phyloP scores from a whole-genome alignment of 1,140 invertebrate species.

The Schlechtendalia chinensis region DNA sequence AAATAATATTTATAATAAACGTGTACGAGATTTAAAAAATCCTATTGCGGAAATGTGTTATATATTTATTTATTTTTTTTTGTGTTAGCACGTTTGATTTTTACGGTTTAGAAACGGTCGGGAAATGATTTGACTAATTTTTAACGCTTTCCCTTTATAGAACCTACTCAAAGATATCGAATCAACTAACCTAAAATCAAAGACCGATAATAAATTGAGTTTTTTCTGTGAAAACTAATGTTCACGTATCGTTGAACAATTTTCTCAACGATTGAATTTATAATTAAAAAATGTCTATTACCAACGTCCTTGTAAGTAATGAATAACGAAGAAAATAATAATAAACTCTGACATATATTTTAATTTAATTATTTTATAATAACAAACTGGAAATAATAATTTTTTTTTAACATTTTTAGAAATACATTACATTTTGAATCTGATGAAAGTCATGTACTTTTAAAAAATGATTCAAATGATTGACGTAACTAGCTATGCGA shows the following conservation, averaged over 20 bases:
- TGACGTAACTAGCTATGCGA: no score
- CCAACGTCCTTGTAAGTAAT: not conserved
- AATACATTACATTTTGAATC: not conserved
- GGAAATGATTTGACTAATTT: constrained; percentile 41
- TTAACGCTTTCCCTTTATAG: constrained; percentile 46
- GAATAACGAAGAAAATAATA: not conserved
- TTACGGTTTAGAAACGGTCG: constrained; percentile 43
- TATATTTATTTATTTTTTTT: no score
- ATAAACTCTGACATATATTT: not conserved
- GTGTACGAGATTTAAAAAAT: not conserved
- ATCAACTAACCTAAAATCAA: constrained; percentile 47
- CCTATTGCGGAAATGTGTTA: constrained; percentile 30
- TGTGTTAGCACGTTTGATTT: constrained; percentile 24
- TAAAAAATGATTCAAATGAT: no score
- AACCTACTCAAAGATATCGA: constrained; percentile 19
- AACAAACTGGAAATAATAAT: not conserved
- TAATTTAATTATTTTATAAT: not conserved
- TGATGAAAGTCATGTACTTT: not conserved
- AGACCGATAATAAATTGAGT: constrained; percentile 30
- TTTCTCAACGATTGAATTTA: constrained; percentile 20
- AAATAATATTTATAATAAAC: not conserved
- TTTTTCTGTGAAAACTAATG: constrained; percentile 34
- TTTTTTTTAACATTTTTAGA: not conserved
- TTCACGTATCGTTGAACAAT: constrained; percentile 43
- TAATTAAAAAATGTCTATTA: no score